phyloP scores from a whole-genome alignment of 2,113 vertebrate species.

The Phrynosoma platyrhinos region DNA sequence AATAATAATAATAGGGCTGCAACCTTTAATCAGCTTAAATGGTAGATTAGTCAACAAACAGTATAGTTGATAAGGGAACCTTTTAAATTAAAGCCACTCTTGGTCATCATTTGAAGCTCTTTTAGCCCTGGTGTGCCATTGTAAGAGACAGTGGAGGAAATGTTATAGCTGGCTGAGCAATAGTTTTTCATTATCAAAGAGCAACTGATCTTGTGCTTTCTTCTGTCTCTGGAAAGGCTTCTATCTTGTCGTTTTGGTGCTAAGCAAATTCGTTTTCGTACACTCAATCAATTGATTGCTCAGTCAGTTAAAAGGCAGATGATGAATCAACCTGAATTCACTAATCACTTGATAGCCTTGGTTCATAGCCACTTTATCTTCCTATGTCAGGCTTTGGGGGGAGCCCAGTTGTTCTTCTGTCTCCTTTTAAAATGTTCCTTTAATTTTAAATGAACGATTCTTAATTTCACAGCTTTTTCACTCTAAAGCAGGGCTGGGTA shows the following conservation, averaged over 20 bases:
- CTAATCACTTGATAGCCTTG: slow-evolving; percentile 1
- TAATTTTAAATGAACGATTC: background rate
- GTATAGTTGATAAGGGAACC: background rate
- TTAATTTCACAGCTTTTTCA: background rate
- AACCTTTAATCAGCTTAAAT: slow-evolving; percentile 17
- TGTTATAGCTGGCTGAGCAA: background rate
- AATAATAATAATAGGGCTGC: background rate
- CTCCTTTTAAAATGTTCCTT: background rate
- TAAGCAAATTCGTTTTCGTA: slow-evolving; percentile 10
- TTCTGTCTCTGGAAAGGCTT: background rate
- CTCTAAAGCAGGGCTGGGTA: background rate
- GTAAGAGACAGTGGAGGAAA: background rate
- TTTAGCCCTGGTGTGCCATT: background rate
- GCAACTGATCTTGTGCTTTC: slow-evolving; percentile 18
- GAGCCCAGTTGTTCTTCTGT: background rate
- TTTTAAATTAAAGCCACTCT: slow-evolving; percentile 27
- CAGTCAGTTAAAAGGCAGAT: slow-evolving; percentile 9
- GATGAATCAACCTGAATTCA: slow-evolving; percentile 1
- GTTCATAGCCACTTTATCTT: background rate
- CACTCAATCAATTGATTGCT: background rate
- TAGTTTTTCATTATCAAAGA: background rate
- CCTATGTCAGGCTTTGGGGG: background rate
- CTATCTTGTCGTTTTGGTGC: background rate
- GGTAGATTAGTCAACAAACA: background rate
- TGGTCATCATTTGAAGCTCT: background rate